Conservation (phyloP, 2,113 vertebrate species). For the Paradoxurus hermaphroditus region DNA sequence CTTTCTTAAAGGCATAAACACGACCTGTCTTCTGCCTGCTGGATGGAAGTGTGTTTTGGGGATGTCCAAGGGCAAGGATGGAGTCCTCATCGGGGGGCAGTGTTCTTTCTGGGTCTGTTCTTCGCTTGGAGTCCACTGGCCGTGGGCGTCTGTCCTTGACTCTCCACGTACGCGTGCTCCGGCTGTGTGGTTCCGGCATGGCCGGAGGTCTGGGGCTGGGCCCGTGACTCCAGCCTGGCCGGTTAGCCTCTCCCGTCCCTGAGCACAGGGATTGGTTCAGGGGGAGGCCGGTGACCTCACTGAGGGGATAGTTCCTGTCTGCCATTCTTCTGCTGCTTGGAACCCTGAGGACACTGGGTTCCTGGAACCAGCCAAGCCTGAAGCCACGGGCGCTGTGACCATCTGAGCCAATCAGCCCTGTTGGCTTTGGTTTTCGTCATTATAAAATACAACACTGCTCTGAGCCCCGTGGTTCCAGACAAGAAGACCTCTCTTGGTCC, state of each 20-base stretch:
- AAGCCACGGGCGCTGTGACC: neutral
- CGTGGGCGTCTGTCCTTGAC: neutral
- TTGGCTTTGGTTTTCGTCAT: neutral
- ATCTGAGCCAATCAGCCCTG: neutral
- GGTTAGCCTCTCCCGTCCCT: neutral
- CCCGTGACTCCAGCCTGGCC: neutral
- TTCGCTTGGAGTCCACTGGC: neutral
- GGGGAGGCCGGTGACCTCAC: neutral
- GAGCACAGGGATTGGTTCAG: neutral
- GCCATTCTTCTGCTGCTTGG: neutral
- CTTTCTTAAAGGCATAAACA: neutral
- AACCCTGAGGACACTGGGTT: neutral
- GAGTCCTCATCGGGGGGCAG: neutral
- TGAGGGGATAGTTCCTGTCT: neutral
- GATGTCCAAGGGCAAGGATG: neutral
- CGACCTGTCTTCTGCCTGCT: neutral
- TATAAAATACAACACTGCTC: neutral
- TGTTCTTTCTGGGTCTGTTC: neutral
- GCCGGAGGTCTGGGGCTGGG: neutral
- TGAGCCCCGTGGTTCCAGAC: neutral
- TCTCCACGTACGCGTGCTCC: rapidly evolving
- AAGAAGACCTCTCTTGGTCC: neutral
- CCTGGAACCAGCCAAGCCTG: neutral
- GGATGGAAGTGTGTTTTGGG: neutral
- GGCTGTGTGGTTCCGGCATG: neutral